Conservation (phyloP, 2,113 vertebrate genomes). For the Elachura formosa region DNA sequence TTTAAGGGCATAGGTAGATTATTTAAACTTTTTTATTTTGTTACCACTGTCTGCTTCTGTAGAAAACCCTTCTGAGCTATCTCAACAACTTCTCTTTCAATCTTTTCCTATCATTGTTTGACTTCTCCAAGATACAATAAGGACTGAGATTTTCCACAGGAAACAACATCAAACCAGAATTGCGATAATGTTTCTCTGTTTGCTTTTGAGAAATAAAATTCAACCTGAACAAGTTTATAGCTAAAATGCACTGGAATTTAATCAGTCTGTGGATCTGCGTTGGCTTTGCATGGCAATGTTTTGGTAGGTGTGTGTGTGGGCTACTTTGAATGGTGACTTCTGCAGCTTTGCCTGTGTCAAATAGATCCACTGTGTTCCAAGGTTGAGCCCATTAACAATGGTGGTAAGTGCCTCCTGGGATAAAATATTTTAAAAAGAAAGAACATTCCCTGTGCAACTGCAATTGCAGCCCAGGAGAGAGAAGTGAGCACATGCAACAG, state of each 20-base stretch:
- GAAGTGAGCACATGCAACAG: neutral
- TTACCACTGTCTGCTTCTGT: neutral
- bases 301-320: neutral
- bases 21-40: neutral
- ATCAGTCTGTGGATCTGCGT: neutral
- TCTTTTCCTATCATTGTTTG: neutral
- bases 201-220: neutral
- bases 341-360: neutral
- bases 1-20: neutral
- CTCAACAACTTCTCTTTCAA: neutral
- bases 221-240: neutral
- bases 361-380: neutral
- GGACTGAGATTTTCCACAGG: neutral
- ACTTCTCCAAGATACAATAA: neutral
- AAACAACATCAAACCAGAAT: neutral
- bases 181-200: neutral
- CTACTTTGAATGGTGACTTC: neutral
- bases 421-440: neutral
- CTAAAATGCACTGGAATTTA: neutral
- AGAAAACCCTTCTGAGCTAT: neutral
- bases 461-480: neutral
- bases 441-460: neutral
- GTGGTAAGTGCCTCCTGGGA: neutral
- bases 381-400: rapidly evolving
- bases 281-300: neutral